These are phyloP conservation scores for Oligia latruncula DNA, from an alignment of 2,888 invertebrate genomes.

Conservation along the genomic window DNA sequence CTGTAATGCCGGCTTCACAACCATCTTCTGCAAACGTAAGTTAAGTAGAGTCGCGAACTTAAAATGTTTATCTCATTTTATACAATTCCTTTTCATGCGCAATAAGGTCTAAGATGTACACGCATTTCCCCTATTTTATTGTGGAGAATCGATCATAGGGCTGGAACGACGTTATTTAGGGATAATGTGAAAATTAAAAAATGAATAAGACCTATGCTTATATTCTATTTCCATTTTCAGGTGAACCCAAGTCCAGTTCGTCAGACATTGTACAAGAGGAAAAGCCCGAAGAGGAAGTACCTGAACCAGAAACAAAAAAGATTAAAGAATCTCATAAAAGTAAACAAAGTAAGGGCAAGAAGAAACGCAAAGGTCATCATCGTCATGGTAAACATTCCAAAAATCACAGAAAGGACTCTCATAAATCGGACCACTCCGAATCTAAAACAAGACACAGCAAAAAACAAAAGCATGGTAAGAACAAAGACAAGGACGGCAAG, in stretches of 20 bases:
- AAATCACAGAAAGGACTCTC: conserved; percentile 82
- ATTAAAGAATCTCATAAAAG: conserved; percentile 84
- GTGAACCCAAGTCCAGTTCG: conserved; percentile 80
- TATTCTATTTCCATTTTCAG: conserved; percentile 68
- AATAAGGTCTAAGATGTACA: background rate
- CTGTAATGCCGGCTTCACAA: background rate
- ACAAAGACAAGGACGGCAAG: conserved; percentile 85
- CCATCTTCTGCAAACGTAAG: background rate
- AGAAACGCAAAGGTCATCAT: conserved; percentile 86
- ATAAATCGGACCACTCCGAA: conserved; percentile 77
- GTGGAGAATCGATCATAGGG: background rate
- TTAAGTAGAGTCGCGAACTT: background rate
- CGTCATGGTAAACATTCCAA: conserved; percentile 88
- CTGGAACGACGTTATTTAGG: background rate
- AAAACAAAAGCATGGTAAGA: conserved; percentile 82
- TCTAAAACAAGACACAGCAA: conserved; percentile 81
- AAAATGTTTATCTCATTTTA: background rate
- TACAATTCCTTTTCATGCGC: background rate
- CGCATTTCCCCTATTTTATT: background rate
- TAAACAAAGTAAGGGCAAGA: conserved; percentile 83
- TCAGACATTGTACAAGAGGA: conserved; percentile 74
- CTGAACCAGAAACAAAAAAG: conserved; percentile 71
- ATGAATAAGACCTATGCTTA: background rate
- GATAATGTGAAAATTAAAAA: background rate
- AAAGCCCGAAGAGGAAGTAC: conserved; percentile 60